Evolutionary conservation across 2,797 vertebrate genomes (phyloP), one percentile per base, ranked within the genome.

Genomic region (Lepus townsendii): DNA sequence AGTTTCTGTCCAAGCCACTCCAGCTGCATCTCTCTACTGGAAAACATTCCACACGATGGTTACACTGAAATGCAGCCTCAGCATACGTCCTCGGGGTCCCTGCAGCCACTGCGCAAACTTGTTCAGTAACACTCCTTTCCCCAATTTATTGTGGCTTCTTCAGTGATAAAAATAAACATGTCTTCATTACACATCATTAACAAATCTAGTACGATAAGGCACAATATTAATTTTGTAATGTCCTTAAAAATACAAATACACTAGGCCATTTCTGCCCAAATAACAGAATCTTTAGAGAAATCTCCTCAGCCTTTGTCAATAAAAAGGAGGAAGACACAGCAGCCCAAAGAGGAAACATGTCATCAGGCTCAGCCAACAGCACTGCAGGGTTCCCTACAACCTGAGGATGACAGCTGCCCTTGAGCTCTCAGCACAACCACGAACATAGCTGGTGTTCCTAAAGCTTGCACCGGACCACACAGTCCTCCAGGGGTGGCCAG

Each of bases 241-340:
- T 94, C 85, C 52, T 83, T 95, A 57, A 27, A 73, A 88, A 93
- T 63, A 89, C 27, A 96, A 88, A 95, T 86, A 82, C 22, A 27
- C 10, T 0, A 84, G 71, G 89, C 75, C 22, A 42, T 62, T 72
- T 77, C 72, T 87, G 65, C 66, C 69, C 62, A 62, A 71, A 87
- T 19, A 84, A 52, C 0, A 0, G 22, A 32, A 95, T 3, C 80
- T 2, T 1, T 5, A 0, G 0, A 92, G 80, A 95, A 88, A 63
- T 83, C 16, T n/a, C 79, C 68, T 38, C 50, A 60, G 20, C 30
- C 85, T 89, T 1, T 11, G 0, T 75, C 50, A 83, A 82, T 57
- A 68, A 80, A 94, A 83, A 63, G 54, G 16, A 54, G 22, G 76
- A 69, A 30, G 0, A 0, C 13, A 10, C 63, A 7, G 7, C 22